Evolutionary conservation across 2,797 vertebrate genomes (phyloP).

Genomic region (Microctenopoma steveboyesi): DNA sequence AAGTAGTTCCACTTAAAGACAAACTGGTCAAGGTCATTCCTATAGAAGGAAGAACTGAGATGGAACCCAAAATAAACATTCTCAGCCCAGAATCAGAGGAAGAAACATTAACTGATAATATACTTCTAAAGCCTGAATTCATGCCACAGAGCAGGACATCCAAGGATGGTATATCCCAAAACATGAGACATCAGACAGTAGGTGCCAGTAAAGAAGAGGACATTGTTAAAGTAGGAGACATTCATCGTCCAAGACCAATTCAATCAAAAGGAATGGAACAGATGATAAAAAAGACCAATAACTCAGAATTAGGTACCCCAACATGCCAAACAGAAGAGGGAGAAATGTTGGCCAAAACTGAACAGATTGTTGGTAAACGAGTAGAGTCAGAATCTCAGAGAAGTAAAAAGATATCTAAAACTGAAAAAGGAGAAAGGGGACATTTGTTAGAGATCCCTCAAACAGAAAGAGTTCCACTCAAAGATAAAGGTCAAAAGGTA

Average conservation of each 20-base stretch:
- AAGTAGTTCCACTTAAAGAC: constrained; percentile 28
- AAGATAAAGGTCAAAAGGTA: neutral
- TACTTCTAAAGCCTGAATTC: neutral
- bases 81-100: neutral
- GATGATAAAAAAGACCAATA: neutral
- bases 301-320: neutral
- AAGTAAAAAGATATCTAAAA: neutral
- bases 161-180: constrained; percentile 12
- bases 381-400: neutral
- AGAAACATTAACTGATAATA: neutral
- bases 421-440: neutral
- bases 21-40: constrained; percentile 14
- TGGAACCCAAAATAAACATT: neutral
- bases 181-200: constrained; percentile 2
- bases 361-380: constrained; percentile 3
- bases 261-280: neutral
- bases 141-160: neutral
- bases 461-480: neutral
- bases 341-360: neutral
- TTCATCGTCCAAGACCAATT: neutral
- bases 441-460: neutral
- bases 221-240: neutral
- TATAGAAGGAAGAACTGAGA: constrained; percentile 14
- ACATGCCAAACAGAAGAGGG: too few species aligned
- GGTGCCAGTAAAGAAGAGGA: neutral